Conservation (phyloP, 1,140 invertebrate species). For the Anagrus nilaparvatae region DNA sequence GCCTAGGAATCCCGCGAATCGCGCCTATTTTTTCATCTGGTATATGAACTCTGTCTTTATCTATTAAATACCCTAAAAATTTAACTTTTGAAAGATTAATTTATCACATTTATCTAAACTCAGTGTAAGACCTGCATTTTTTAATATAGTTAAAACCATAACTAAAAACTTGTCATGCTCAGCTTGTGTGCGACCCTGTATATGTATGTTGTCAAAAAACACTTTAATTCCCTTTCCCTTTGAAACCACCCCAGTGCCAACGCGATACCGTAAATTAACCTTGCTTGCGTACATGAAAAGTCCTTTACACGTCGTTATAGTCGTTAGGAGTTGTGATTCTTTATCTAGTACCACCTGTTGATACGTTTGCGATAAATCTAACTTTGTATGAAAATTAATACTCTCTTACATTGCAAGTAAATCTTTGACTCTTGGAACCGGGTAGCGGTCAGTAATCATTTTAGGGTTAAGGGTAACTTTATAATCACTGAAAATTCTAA, state of each 20-base stretch:
- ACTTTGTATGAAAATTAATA: slow-evolving; percentile 26
- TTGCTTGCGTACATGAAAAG: slow-evolving; percentile 27
- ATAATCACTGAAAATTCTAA: neutral
- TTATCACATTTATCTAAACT: slow-evolving; percentile 22
- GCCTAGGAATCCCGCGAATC: slow-evolving; percentile 27
- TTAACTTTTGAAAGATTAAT: slow-evolving; percentile 19
- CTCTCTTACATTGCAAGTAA: slow-evolving; percentile 10
- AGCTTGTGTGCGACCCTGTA: slow-evolving; percentile 15
- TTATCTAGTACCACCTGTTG: slow-evolving; percentile 29
- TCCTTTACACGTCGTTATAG: slow-evolving; percentile 31
- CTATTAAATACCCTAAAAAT: slow-evolving; percentile 29
- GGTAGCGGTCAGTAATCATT: neutral
- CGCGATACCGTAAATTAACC: slow-evolving; percentile 25
- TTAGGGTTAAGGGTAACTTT: neutral
- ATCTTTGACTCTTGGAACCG: neutral
- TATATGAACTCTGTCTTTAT: slow-evolving; percentile 24
- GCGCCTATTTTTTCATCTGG: slow-evolving; percentile 25
- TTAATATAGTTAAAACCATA: slow-evolving; percentile 19
- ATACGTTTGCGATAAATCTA: slow-evolving; percentile 33
- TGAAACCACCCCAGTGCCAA: slow-evolving; percentile 21
- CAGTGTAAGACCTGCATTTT: slow-evolving; percentile 9
- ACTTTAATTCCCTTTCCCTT: slow-evolving; percentile 23
- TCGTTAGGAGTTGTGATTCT: slow-evolving; percentile 23
- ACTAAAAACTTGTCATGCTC: slow-evolving; percentile 22
- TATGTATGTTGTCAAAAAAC: slow-evolving; percentile 26